Evolutionary conservation across 2,113 vertebrate species (phyloP).

Genomic region (Hippocampus mohnikei): DNA sequence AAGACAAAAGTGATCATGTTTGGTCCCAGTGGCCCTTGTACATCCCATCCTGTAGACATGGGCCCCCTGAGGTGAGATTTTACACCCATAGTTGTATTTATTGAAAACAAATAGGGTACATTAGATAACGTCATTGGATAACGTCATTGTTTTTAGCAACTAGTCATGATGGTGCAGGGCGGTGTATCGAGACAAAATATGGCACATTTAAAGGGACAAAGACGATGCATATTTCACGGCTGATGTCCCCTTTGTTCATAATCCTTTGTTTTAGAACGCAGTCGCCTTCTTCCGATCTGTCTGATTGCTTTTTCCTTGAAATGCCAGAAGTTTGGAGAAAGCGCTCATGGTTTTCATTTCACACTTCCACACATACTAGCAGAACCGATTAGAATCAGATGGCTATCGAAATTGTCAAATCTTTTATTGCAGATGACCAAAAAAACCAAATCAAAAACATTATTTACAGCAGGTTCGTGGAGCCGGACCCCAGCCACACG

Average conservation of each 20-base stretch:
- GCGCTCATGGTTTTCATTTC: neutral
- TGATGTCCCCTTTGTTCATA: neutral
- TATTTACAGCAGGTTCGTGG: slow-evolving; percentile 79
- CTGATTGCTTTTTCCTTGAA: neutral
- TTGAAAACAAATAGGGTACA: too few species aligned
- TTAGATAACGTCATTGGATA: too few species aligned
- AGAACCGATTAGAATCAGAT: neutral
- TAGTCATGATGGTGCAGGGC: too few species aligned
- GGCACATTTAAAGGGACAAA: too few species aligned
- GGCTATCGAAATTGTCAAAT: neutral
- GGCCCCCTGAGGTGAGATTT: too few species aligned
- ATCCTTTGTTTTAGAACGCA: neutral
- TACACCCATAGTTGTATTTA: too few species aligned
- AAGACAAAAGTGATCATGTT: too few species aligned
- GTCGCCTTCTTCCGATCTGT: neutral
- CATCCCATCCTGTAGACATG: too few species aligned
- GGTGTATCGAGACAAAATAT: too few species aligned
- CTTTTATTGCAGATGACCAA: neutral
- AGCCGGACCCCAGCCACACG: slow-evolving; percentile 95
- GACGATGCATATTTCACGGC: neutral
- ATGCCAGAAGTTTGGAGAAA: neutral
- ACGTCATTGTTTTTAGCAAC: too few species aligned
- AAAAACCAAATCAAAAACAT: neutral
- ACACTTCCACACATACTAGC: neutral
- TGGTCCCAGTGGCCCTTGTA: too few species aligned